Evolutionary conservation across 2,113 vertebrate species (phyloP).

Genomic region (Bos indicus): DNA sequence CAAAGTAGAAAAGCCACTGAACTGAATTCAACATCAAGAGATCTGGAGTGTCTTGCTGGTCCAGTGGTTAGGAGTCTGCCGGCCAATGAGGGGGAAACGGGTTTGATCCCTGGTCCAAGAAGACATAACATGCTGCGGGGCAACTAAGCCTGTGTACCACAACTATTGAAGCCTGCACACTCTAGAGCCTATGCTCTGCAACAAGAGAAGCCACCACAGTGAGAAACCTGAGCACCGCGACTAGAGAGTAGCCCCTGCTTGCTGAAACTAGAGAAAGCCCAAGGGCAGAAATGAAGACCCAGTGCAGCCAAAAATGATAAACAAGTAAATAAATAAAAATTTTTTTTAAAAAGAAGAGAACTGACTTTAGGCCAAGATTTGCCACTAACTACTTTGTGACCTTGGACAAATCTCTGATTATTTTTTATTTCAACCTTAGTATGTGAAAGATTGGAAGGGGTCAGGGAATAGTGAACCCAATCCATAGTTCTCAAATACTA

Average conservation of each 20-base stretch:
- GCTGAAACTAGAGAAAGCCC: neutral
- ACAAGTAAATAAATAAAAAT: neutral
- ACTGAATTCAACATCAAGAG: neutral
- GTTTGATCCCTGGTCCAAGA: neutral
- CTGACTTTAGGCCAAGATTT: neutral
- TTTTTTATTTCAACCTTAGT: neutral
- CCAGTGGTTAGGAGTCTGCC: neutral
- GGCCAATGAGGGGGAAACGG: neutral
- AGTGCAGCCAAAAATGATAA: neutral
- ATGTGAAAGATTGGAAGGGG: neutral
- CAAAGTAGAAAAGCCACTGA: neutral
- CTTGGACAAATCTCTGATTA: neutral
- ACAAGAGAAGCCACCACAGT: neutral
- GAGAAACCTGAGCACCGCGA: neutral
- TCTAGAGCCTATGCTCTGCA: neutral
- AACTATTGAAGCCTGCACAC: neutral
- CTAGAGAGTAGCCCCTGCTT: neutral
- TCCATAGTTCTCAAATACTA: neutral
- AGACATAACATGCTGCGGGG: neutral
- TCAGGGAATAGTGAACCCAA: rapidly evolving
- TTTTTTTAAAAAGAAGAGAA: neutral
- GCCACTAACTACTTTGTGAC: neutral
- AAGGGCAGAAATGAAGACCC: neutral
- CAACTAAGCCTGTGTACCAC: neutral
- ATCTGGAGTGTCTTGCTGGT: neutral